phyloP scores from a whole-genome alignment of 2,113 vertebrate genomes.

The Pogonocichla stellata region DNA sequence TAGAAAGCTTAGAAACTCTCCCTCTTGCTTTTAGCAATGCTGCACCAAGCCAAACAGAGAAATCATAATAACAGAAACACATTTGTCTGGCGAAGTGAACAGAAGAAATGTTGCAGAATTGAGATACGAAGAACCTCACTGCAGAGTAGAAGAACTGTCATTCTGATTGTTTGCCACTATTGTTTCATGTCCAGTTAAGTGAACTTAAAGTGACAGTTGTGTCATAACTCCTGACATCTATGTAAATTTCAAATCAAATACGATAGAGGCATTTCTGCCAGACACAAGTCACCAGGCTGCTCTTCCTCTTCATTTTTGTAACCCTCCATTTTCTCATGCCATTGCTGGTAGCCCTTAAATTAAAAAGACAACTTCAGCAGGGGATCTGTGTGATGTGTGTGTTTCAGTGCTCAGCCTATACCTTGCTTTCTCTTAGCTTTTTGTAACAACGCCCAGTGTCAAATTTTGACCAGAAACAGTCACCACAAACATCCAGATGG shows the following conservation, averaged over 20 bases:
- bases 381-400: neutral
- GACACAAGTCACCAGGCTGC: conserved; percentile 7
- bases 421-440: neutral
- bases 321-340: conserved; percentile 35
- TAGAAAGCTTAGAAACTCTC: conserved; percentile 64
- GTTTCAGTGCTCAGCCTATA: neutral
- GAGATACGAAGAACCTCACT: conserved; percentile 53
- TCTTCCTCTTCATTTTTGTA: conserved; percentile 29
- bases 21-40: conserved; percentile 45
- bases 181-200: conserved; percentile 64
- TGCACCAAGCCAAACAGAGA: conserved; percentile 54
- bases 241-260: conserved; percentile 54
- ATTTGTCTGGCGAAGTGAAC: conserved; percentile 55
- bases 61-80: conserved; percentile 60
- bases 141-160: conserved; percentile 52
- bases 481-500: neutral
- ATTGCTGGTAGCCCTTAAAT: neutral
- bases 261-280: conserved; percentile 13
- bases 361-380: neutral
- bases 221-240: conserved; percentile 49
- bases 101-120: conserved; percentile 58
- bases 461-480: neutral
- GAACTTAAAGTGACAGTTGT: conserved; percentile 40
- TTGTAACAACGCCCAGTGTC: neutral
- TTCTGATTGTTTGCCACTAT: conserved; percentile 48